phyloP scores from a whole-genome alignment of 2,113 vertebrate genomes.

The Phyllostomus discolor region DNA sequence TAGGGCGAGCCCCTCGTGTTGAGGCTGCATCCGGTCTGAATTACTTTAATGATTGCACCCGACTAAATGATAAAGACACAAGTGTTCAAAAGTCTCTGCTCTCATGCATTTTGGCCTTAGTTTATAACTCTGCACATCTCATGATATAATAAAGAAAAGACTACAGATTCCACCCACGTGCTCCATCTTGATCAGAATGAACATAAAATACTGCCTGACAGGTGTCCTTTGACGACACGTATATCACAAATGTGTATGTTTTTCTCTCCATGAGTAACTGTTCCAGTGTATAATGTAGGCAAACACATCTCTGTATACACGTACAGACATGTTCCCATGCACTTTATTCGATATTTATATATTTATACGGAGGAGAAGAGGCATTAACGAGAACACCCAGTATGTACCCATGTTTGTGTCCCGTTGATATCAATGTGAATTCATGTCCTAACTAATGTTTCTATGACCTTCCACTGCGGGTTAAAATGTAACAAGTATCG shows the following conservation, averaged over 20 bases:
- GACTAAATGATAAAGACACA: conserved; percentile 64
- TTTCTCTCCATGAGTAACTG: conserved; percentile 45
- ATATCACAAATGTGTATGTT: conserved; percentile 62
- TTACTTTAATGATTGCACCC: conserved; percentile 48
- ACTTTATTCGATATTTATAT: conserved; percentile 72
- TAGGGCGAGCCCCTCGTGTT: neutral
- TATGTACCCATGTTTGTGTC: conserved; percentile 74
- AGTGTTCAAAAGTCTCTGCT: conserved; percentile 70
- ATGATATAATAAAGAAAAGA: conserved; percentile 69
- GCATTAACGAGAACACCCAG: conserved; percentile 41
- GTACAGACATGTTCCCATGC: conserved; percentile 59
- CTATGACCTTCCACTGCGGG: conserved; percentile 69
- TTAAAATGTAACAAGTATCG: conserved; percentile 70
- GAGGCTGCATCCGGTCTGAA: conserved; percentile 27
- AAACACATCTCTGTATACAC: conserved; percentile 55
- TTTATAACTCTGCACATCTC: conserved; percentile 68
- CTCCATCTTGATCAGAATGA: conserved; percentile 68
- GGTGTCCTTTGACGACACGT: conserved; percentile 75
- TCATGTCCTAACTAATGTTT: conserved; percentile 67
- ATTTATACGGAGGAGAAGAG: conserved; percentile 67
- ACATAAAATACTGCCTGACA: conserved; percentile 69
- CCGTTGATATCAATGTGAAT: conserved; percentile 77
- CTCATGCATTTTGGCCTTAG: conserved; percentile 54
- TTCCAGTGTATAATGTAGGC: conserved; percentile 57
- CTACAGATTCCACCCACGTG: conserved; percentile 52